Evolutionary conservation across 2,797 vertebrate genomes (phyloP), one percentile per base, ranked within the genome.

Genomic region (Leptatherina wallacei): DNA sequence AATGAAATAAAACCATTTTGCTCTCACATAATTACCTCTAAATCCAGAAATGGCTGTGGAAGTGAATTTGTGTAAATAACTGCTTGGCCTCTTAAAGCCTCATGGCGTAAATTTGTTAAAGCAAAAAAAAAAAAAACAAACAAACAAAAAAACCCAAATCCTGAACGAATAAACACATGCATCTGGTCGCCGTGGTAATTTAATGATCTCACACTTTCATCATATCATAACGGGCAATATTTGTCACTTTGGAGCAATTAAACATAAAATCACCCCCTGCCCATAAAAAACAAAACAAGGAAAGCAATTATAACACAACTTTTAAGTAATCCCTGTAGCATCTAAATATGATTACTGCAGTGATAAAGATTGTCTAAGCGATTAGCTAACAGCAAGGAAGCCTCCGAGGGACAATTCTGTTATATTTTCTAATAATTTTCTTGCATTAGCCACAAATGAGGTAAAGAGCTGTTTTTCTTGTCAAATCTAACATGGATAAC

Each of bases 161-260:
- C 20, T 55, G 55, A 84, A 85, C 65, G 64, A 91, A 94, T 88
- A 91, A 91, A 86, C 84, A 87, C 86, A 78, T 74, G 71, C 89
- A 86, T 91, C 85, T 73, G 73, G 83, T 88, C 71, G 86, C 88
- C n/a, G 62, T 82, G 74, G 88, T 91, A 93, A 94, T 94, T 94
- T 93, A 95, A 95, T 95, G 94, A 95, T 95, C 92, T 90, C 82
- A 88, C 88, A 85, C 93, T 95, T 94, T 93, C 93, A 94, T 95
- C 93, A 93, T 93, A 94, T 93, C 92, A 84, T 91, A 93, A 90
- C 81, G 71, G 86, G 89, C 88, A 90, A 94, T 94, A 94, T 93
- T 90, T 93, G 93, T 94, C 93, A 94, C 93, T 91, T 94, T 85
- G 90, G 93, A 92, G 91, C 93, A 95, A 95, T 95, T 94, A 95